Conservation (phyloP, 2,113 vertebrate species). For the Pica pica region DNA sequence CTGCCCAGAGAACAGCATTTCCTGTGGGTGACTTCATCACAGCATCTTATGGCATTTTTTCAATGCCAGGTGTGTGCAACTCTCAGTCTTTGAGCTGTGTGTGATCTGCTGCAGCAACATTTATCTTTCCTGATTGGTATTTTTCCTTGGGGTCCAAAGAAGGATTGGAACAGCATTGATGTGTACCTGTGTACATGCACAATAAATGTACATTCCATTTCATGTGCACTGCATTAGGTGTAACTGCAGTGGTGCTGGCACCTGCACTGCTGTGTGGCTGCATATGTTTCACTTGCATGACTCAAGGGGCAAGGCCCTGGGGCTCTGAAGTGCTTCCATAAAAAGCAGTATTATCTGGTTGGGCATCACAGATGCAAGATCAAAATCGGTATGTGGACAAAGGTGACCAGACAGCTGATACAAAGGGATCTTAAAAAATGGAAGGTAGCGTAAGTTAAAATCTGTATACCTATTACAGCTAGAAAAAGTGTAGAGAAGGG, state of each 20-base stretch:
- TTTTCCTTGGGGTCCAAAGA: not conserved
- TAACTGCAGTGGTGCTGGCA: fast-evolving
- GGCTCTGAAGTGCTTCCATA: not conserved
- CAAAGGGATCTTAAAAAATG: not conserved
- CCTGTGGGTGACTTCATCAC: not conserved
- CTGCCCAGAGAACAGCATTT: not conserved
- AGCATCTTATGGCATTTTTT: not conserved
- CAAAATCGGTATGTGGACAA: not conserved
- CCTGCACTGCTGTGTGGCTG: not conserved
- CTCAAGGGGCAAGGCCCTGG: not conserved
- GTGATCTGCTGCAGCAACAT: not conserved
- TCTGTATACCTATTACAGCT: not conserved
- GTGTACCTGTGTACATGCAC: not conserved
- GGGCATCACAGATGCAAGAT: not conserved
- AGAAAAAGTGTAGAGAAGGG: not conserved
- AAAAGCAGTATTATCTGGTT: not conserved
- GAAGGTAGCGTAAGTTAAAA: not conserved
- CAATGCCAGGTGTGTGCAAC: not conserved
- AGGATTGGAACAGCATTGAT: not conserved
- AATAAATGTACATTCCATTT: not conserved
- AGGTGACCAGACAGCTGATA: fast-evolving
- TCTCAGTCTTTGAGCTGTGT: not conserved
- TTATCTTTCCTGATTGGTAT: not conserved
- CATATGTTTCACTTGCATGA: fast-evolving
- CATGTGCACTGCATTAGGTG: not conserved